These are phyloP conservation scores for Danio rerio DNA, from an alignment of 2,113 vertebrate species.

Conservation along the genomic window DNA sequence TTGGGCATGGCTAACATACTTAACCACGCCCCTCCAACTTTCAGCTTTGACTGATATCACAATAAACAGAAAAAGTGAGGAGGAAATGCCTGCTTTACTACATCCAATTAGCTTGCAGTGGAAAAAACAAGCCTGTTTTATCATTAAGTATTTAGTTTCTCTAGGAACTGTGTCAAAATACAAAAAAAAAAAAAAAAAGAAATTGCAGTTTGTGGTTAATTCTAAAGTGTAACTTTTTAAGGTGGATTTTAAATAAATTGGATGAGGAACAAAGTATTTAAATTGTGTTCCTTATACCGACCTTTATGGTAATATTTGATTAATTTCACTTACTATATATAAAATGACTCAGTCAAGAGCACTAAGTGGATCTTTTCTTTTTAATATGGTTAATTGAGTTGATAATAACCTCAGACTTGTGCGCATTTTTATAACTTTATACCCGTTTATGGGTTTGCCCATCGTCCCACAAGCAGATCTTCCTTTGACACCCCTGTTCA, in stretches of 20 bases:
- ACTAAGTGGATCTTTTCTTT: background rate
- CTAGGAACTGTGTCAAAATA: too few species aligned
- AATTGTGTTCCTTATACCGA: background rate
- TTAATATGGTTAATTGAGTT: background rate
- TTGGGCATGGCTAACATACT: too few species aligned
- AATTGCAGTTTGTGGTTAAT: too few species aligned
- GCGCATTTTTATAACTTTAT: background rate
- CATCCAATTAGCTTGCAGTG: too few species aligned
- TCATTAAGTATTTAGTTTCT: too few species aligned
- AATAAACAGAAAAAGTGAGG: too few species aligned
- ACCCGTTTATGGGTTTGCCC: background rate
- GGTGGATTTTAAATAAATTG: background rate
- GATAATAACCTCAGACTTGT: background rate
- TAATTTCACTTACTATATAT: background rate
- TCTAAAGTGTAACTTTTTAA: too few species aligned
- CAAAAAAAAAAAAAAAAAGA: too few species aligned
- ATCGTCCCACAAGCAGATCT: background rate
- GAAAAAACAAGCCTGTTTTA: too few species aligned
- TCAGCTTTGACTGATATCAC: too few species aligned
- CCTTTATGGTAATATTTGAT: conserved; percentile 12
- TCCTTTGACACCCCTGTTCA: conserved; percentile 9
- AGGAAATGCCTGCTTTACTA: too few species aligned
- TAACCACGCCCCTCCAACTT: too few species aligned
- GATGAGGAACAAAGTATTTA: background rate
- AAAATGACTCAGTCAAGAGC: background rate